Conservation (phyloP, 1,140 invertebrate genomes). For the Drosophila saltans region DNA sequence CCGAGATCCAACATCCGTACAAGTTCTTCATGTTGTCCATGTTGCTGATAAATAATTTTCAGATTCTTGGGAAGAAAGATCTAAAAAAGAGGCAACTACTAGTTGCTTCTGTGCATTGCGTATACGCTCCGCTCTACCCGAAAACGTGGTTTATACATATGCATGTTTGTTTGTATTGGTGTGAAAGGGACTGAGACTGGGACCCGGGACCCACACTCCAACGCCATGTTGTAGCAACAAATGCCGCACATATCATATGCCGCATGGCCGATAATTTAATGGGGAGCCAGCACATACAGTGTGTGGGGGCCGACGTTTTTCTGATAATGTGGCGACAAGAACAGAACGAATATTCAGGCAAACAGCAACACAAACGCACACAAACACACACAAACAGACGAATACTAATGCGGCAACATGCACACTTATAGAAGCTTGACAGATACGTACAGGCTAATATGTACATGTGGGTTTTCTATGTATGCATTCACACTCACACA, state of each 20-base stretch:
- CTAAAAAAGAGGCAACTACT: slow-evolving; percentile 30
- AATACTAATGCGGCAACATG: background rate
- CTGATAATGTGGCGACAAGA: slow-evolving; percentile 61
- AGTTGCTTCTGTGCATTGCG: slow-evolving; percentile 42
- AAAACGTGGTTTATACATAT: slow-evolving; percentile 26
- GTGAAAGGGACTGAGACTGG: slow-evolving; percentile 2
- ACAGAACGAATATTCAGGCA: slow-evolving; percentile 33
- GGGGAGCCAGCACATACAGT: slow-evolving; percentile 10
- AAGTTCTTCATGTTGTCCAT: slow-evolving; percentile 6
- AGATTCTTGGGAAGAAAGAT: slow-evolving; percentile 26
- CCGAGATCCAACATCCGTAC: slow-evolving; percentile 8
- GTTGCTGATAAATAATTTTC: slow-evolving; percentile 19
- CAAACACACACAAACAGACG: slow-evolving; percentile 21
- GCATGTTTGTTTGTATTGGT: background rate
- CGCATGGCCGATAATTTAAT: slow-evolving; percentile 18
- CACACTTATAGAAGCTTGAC: slow-evolving; percentile 48
- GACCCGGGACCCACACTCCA: slow-evolving; percentile 5
- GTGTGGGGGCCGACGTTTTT: slow-evolving; percentile 18
- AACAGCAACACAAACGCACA: slow-evolving; percentile 36
- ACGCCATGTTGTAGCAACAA: slow-evolving; percentile 18
- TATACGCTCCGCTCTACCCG: slow-evolving; percentile 38
- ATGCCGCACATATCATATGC: slow-evolving; percentile 29
- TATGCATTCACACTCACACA: background rate
- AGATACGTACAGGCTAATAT: slow-evolving; percentile 9
- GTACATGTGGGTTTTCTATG: slow-evolving; percentile 2